Evolutionary conservation across 2,888 invertebrate species (phyloP).

Genomic region (Notocelia uddmanniana): DNA sequence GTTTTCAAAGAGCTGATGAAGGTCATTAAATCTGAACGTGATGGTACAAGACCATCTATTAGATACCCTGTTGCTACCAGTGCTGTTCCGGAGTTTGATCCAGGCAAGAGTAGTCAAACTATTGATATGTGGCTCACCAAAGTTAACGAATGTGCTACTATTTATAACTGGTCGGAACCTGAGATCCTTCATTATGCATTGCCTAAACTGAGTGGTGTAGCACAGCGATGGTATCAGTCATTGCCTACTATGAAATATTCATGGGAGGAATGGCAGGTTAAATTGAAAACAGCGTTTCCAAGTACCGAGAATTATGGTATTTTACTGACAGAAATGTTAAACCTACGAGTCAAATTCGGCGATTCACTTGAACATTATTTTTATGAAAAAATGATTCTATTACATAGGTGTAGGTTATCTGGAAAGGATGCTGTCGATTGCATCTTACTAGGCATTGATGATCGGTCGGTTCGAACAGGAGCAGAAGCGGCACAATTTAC

Average conservation of each 20-base stretch:
- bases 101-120: no score
- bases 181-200: slow-evolving; percentile 27
- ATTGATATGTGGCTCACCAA: no score
- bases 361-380: slow-evolving; percentile 50
- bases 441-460: slow-evolving; percentile 49
- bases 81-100: slow-evolving; percentile 20
- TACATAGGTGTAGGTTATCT: slow-evolving; percentile 48
- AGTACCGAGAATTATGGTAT: slow-evolving; percentile 46
- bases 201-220: slow-evolving; percentile 33
- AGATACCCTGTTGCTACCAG: slow-evolving; percentile 1
- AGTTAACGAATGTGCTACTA: no score
- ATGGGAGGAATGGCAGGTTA: no score
- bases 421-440: slow-evolving; percentile 49
- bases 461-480: no score
- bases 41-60: no score
- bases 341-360: slow-evolving; percentile 34
- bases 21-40: not conserved
- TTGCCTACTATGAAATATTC: slow-evolving; percentile 20
- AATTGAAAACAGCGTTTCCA: no score
- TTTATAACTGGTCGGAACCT: no score
- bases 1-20: no score
- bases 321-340: slow-evolving; percentile 44
- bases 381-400: slow-evolving; percentile 49
- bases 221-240: slow-evolving; percentile 35
- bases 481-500: no score